Base-by-base conservation (phyloP, 2,888 invertebrate genomes). In the Tipula unca region DNA sequence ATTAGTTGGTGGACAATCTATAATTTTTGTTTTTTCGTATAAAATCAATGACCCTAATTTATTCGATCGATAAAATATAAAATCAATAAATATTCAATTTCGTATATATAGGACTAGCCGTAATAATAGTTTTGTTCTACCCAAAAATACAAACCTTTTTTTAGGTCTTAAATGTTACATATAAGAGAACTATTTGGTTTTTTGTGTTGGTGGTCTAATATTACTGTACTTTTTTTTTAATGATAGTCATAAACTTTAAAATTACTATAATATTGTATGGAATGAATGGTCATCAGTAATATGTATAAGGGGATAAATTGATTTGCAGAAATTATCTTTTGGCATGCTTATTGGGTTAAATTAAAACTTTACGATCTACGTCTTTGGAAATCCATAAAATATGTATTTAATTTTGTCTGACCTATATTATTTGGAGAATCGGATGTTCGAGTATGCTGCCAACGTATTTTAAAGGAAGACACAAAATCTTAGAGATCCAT, bases 11-110 rank as follows among this genome's bases (percentile, higher is more conserved):
- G 69, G 20, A 69, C 69, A 69, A 25, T 25, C 4, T 48, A 69
- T 69, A 69, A 69, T 69, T 69, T 69, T 69, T n/a, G n/a, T 69
- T 69, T 69, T 13, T 25, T 48, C 0, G 0, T 6, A 10, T 25
- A 69, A 69, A 25, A 48, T n/a, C 48, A 48, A 69, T 69, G 69
- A 69, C 69, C 69, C 69, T 69, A 69, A 69, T 69, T 69, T 69
- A 69, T 69, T 69, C 25, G 25, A 69, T 69, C 69, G 69, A 69
- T 69, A 69, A 69, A 69, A 69, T 14, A 69, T 69, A 25, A 69
- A 69, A 69, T 69, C 69, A 69, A 69, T 69, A 69, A 69, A 69
- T 69, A 69, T 69, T 69, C 69, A 69, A 69, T 69, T 69, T 69
- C 13, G 69, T 69, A 3, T 25, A 39, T 39, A 8, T 69, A 25